Conservation (phyloP, 1,140 invertebrate genomes). For the Trinorchestia longiramus region DNA sequence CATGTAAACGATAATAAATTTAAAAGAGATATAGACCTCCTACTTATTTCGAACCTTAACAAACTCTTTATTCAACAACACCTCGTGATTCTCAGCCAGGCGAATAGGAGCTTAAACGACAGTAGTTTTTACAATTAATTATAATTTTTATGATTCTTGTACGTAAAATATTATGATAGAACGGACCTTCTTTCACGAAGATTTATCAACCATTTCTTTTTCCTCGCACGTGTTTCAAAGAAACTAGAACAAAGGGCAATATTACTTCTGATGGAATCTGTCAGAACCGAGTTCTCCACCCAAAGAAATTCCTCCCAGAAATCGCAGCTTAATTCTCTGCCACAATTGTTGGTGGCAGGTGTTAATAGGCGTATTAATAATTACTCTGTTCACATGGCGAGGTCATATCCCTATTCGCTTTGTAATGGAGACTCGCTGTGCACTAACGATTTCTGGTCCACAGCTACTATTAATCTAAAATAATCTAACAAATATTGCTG, state of each 20-base stretch:
- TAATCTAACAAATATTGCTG: too few species aligned
- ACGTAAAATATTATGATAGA: too few species aligned
- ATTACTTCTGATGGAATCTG: not conserved
- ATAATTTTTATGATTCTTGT: too few species aligned
- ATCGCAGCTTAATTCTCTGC: not conserved
- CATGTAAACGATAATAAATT: too few species aligned
- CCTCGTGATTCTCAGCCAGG: too few species aligned
- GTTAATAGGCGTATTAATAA: constrained; percentile 37
- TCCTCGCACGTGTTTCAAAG: not conserved
- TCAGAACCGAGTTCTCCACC: not conserved
- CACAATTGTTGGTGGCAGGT: constrained; percentile 17
- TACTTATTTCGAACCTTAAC: too few species aligned
- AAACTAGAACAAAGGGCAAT: not conserved
- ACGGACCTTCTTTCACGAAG: not conserved
- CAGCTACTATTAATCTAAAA: not conserved
- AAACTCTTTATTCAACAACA: too few species aligned
- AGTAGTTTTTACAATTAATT: too few species aligned
- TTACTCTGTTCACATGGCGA: not conserved
- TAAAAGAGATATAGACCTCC: too few species aligned
- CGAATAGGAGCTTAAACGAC: too few species aligned
- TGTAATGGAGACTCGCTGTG: not conserved
- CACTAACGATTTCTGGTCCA: not conserved
- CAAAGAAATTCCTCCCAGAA: constrained; percentile 22
- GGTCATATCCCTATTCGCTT: not conserved
- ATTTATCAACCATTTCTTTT: not conserved